Evolutionary conservation across 2,888 invertebrate genomes (phyloP).

Genomic region (Drosophila lacicola): DNA sequence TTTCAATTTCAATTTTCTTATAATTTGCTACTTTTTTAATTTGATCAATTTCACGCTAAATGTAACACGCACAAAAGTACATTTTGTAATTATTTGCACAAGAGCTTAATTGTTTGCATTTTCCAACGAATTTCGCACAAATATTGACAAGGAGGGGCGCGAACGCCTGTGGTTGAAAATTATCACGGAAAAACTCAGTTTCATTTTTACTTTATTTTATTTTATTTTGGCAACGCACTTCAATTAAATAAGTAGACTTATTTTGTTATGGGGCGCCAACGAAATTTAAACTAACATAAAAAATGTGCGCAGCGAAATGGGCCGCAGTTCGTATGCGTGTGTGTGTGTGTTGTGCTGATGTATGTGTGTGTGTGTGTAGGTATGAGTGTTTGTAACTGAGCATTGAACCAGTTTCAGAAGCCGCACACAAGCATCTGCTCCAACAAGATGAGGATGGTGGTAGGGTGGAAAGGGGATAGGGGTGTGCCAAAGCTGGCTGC

Average conservation of each 20-base stretch:
- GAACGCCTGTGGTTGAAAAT: constrained; percentile 21
- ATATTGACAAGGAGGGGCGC: constrained; percentile 62
- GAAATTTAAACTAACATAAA: constrained; percentile 65
- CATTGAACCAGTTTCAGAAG: constrained; percentile 67
- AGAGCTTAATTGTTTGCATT: constrained; percentile 76
- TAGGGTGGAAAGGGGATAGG: neutral
- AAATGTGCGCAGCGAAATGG: constrained; percentile 41
- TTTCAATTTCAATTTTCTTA: constrained; percentile 22
- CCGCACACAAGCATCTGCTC: constrained; percentile 10
- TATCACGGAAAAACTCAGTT: constrained; percentile 30
- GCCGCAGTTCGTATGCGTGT: constrained; percentile 12
- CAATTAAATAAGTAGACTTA: constrained; percentile 79
- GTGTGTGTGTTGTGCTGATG: constrained; percentile 5
- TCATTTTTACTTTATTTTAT: neutral
- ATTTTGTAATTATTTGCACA: constrained; percentile 69
- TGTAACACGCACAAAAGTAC: constrained; percentile 47
- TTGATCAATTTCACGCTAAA: constrained; percentile 71
- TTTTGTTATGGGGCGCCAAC: constrained; percentile 63
- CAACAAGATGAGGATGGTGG: neutral
- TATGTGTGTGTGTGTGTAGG: constrained; percentile 20
- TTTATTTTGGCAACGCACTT: constrained; percentile 54
- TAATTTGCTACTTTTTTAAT: constrained; percentile 4
- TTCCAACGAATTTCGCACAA: constrained; percentile 68
- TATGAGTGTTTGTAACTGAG: constrained; percentile 25
- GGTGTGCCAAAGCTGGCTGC: constrained; percentile 39